phyloP scores from a whole-genome alignment of 2,797 vertebrate genomes.

The Vipera ursinii region DNA sequence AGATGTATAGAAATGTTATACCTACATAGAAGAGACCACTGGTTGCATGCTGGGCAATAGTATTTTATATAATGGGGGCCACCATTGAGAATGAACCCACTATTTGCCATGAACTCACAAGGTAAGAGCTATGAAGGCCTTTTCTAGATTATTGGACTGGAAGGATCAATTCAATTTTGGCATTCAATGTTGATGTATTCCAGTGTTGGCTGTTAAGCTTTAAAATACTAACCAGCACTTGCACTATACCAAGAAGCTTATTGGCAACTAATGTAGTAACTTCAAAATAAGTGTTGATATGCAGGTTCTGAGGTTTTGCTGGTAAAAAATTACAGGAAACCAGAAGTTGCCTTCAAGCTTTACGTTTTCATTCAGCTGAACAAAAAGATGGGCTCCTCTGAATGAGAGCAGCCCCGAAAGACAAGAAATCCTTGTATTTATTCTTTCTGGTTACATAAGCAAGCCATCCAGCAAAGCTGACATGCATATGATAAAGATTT shows the following conservation, averaged over 20 bases:
- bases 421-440: no score
- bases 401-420: no score
- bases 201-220: neutral
- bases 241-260: neutral
- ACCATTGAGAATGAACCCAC: neutral
- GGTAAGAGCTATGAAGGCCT: neutral
- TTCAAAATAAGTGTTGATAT: neutral
- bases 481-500: no score
- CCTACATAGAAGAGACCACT: neutral
- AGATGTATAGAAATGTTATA: neutral
- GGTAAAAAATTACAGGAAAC: no score
- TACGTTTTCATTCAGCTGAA: no score
- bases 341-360: no score
- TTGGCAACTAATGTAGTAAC: neutral
- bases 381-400: no score
- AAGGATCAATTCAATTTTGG: no score
- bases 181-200: neutral
- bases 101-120: neutral
- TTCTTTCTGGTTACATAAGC: no score
- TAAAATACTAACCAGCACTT: neutral
- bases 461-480: no score
- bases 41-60: neutral
- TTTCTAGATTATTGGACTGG: neutral
- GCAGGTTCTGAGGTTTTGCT: no score
- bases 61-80: neutral